phyloP scores from a whole-genome alignment of 2,888 invertebrate species.

The Liopterus haemorrhoidalis region DNA sequence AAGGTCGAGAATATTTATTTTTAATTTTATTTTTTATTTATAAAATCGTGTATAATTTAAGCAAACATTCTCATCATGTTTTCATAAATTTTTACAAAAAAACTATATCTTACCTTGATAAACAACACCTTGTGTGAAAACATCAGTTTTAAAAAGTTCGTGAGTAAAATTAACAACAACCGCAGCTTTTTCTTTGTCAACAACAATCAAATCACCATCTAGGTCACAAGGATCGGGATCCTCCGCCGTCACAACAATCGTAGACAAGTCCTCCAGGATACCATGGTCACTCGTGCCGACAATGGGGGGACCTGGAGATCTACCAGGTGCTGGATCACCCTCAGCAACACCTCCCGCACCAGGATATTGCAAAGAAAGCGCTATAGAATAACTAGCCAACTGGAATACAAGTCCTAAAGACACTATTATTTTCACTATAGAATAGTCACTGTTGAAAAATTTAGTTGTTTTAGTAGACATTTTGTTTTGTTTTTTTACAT shows the following conservation, averaged over 20 bases:
- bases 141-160: slow-evolving; percentile 49
- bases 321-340: slow-evolving; percentile 61
- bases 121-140: slow-evolving; percentile 49
- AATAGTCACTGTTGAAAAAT: no score
- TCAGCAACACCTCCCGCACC: slow-evolving; percentile 45
- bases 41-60: no score
- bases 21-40: no score
- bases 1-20: no score
- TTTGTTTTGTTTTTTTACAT: no score
- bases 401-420: no score
- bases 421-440: no score
- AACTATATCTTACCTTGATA: slow-evolving; percentile 51
- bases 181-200: slow-evolving; percentile 46
- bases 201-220: slow-evolving; percentile 43
- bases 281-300: slow-evolving; percentile 36
- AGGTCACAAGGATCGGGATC: slow-evolving; percentile 15
- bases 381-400: no score
- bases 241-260: slow-evolving; percentile 33
- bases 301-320: slow-evolving; percentile 59
- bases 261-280: slow-evolving; percentile 31
- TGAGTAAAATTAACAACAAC: slow-evolving; percentile 51
- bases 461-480: no score
- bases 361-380: slow-evolving; percentile 35
- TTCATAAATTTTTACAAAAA: no score
- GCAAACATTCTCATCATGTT: no score